Percentiles rank a stretch among this genome's conserved stretches.
phyloP scores from a whole-genome alignment of 1,140 invertebrate species.

The Himalopsyche phryganea region DNA sequence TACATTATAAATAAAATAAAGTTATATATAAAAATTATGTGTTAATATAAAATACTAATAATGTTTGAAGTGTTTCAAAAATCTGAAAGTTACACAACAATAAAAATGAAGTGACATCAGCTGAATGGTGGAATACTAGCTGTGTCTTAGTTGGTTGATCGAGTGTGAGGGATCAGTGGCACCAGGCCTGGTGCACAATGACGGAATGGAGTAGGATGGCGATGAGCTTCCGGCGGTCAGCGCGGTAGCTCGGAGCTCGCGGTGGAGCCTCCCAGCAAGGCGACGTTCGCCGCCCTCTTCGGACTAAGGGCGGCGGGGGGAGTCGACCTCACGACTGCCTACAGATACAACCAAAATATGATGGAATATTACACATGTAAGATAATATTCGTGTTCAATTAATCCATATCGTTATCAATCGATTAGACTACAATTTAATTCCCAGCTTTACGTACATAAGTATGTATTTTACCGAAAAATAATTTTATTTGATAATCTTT shows the following conservation, averaged over 20 bases:
- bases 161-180: neutral
- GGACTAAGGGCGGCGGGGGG: constrained; percentile 51
- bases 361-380: constrained; percentile 99
- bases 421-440: no score
- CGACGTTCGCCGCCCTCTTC: constrained; percentile 52
- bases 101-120: neutral
- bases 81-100: no score
- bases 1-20: no score
- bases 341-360: constrained; percentile 96
- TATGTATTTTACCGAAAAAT: no score
- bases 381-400: no score
- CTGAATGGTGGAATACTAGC: neutral
- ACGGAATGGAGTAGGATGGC: neutral
- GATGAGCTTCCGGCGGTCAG: neutral
- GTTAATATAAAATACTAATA: no score
- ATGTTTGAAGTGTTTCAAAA: no score
- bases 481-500: no score
- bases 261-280: constrained; percentile 51
- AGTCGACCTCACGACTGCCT: constrained; percentile 88
- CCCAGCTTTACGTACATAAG: no score
- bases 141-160: neutral
- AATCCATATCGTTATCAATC: no score
- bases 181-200: neutral
- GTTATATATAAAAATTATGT: no score
- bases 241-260: constrained; percentile 17